phyloP scores from a whole-genome alignment of 2,113 vertebrate species.

The Pangasianodon gigas region DNA sequence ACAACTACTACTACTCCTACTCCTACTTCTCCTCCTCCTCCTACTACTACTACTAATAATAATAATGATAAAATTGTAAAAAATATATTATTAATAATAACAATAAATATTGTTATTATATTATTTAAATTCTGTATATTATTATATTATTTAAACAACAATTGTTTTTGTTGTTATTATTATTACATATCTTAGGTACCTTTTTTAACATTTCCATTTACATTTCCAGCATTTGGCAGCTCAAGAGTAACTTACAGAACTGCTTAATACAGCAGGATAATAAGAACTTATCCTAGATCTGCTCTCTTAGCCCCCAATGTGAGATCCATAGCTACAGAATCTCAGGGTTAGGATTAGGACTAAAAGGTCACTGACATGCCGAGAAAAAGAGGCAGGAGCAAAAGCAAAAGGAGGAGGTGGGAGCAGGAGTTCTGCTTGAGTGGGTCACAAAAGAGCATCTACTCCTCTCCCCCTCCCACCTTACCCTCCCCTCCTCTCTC shows the following conservation, averaged over 20 bases:
- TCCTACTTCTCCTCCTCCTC: too few relatives aligned
- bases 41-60: not conserved
- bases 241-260: not conserved
- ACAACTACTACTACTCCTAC: not conserved
- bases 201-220: not conserved
- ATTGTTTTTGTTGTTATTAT: not conserved
- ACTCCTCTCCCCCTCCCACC: conserved; percentile 55
- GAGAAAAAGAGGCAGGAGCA: conserved; percentile 40
- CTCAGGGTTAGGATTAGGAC: conserved; percentile 37
- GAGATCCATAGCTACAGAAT: conserved; percentile 26
- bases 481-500: conserved; percentile 53
- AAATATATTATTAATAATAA: not conserved
- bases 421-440: conserved; percentile 74
- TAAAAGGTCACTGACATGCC: conserved; percentile 32
- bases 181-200: not conserved
- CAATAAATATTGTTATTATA: not conserved
- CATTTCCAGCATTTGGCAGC: not conserved
- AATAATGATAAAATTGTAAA: not conserved
- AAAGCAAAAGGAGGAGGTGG: conserved; percentile 44
- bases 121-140: not conserved
- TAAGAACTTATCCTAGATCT: not conserved
- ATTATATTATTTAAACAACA: not conserved
- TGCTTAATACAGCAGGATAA: not conserved
- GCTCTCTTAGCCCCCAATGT: not conserved
- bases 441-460: conserved; percentile 72